Evolutionary conservation across 2,888 invertebrate genomes (phyloP).

Genomic region (Platerodrilus igneus): DNA sequence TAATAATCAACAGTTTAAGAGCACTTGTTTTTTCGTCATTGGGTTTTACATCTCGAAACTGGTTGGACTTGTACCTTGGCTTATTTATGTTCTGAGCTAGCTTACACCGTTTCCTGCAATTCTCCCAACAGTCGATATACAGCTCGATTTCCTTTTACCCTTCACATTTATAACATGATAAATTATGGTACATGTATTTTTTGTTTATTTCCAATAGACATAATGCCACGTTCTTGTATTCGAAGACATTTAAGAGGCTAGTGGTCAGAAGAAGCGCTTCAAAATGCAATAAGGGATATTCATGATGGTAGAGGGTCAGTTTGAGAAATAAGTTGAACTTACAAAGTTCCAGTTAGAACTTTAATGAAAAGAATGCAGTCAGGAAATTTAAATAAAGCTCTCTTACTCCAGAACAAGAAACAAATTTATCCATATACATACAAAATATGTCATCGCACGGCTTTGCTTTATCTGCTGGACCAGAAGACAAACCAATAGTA

Average conservation of each 20-base stretch:
- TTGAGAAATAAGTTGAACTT: constrained; percentile 14
- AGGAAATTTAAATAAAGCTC: constrained; percentile 19
- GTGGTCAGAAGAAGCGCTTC: constrained; percentile 7
- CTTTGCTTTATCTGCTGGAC: too few relatives aligned
- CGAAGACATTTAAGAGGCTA: constrained; percentile 5
- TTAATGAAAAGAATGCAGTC: constrained; percentile 15
- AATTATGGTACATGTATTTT: constrained; percentile 1
- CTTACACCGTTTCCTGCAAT: too few relatives aligned
- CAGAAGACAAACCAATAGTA: too few relatives aligned
- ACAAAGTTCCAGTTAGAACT: constrained; percentile 18
- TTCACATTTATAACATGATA: constrained; percentile 3
- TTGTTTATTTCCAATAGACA: constrained; percentile 6
- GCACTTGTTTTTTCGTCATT: too few relatives aligned
- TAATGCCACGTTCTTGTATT: constrained; percentile 5
- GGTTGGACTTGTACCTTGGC: too few relatives aligned
- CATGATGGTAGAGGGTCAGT: too few relatives aligned
- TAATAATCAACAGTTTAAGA: too few relatives aligned
- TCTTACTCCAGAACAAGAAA: constrained; percentile 18
- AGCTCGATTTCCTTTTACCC: too few relatives aligned
- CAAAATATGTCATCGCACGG: constrained; percentile 16
- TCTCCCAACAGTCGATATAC: too few relatives aligned
- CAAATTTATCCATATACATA: constrained; percentile 17
- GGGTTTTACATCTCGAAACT: too few relatives aligned
- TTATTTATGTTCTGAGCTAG: too few relatives aligned
- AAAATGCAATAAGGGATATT: too few relatives aligned